phyloP scores from a whole-genome alignment of 2,113 vertebrate genomes.

The Mormyrus iriodes region DNA sequence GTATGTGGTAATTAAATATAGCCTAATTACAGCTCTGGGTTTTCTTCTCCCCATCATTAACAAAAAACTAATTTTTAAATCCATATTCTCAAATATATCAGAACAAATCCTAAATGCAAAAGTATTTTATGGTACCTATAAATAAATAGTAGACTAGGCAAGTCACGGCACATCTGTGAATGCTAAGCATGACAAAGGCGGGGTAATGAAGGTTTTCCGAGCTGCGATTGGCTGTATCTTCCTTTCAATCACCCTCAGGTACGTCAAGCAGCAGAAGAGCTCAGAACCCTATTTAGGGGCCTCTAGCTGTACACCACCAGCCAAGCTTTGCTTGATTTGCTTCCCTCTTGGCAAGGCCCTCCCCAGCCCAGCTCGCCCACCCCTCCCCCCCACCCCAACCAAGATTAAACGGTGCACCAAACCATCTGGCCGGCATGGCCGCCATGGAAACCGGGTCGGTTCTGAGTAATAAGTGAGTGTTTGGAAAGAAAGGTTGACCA shows the following conservation, averaged over 20 bases:
- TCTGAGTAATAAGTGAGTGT: constrained; percentile 64
- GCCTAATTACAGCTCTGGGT: neutral
- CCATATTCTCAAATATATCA: neutral
- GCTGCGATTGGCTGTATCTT: neutral
- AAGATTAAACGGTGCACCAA: constrained; percentile 41
- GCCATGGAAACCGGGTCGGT: constrained; percentile 56
- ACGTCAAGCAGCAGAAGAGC: neutral
- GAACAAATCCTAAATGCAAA: neutral
- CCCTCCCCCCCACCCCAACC: constrained; percentile 26
- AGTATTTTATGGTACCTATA: neutral
- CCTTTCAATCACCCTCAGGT: constrained; percentile 30
- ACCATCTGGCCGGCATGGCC: constrained; percentile 36
- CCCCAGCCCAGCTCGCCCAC: constrained; percentile 22
- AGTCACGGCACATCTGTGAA: constrained; percentile 44
- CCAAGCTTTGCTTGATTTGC: constrained; percentile 1
- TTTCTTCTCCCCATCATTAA: neutral
- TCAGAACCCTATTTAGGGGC: neutral
- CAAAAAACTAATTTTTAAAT: neutral
- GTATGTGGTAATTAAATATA: constrained; percentile 1
- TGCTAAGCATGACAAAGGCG: constrained; percentile 43
- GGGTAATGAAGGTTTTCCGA: constrained; percentile 34
- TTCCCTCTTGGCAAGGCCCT: constrained; percentile 17
- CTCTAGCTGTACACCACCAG: neutral
- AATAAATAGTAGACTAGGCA: constrained; percentile 28
- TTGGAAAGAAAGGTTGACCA: constrained; percentile 59